Evolutionary conservation across 92 coral and sea anemone genomes (phyloP), one percentile per base, ranked within the genome.

Genomic region (Desmophyllum pertusum): DNA sequence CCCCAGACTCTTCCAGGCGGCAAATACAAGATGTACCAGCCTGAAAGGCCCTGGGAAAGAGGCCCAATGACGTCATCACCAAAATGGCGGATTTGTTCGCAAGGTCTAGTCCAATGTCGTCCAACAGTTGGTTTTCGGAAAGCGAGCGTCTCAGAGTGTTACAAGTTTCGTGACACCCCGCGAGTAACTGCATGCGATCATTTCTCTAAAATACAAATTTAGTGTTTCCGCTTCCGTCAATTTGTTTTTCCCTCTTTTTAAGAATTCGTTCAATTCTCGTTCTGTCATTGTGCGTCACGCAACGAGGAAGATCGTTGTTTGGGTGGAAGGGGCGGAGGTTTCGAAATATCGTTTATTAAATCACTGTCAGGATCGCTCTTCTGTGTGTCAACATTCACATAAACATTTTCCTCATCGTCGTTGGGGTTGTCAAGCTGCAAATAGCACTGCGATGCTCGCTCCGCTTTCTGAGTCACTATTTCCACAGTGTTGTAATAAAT

Each of bases 401-500:
- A 55, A 55, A 36, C 80, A 38, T 38, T 38, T 11, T 55, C 68
- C 8, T 36, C 78, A 9, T 51, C 79, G 33, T 76, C 63, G 43
- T 25, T 76, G 23, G 80, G 40, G 68, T 53, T 76, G 7, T 23
- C 80, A n/a, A 76, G 80, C 23, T 76, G 69, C 67, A 76, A 57
- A 31, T 50, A 73, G 63, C 4, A n/a, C n/a, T n/a, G 36, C 4
- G 63, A 30, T 30, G 78, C 29, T 25, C 53, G 53, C 0, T 48
- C 21, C 19, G 53, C 53, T 14, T 21, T 48, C 4, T 48, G 21
- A 13, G 53, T 48, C 53, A 15, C 78, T 0, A 29, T 30, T 40
- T 48, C 78, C 40, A 17, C 78, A 0, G 78, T 73, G 63, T 31
- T 48, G 63, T 51, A 48, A 31, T 75, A 17, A 36, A 17, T 23